Evolutionary conservation across 2,888 invertebrate species (phyloP).

Genomic region (Cataglyphis livida): DNA sequence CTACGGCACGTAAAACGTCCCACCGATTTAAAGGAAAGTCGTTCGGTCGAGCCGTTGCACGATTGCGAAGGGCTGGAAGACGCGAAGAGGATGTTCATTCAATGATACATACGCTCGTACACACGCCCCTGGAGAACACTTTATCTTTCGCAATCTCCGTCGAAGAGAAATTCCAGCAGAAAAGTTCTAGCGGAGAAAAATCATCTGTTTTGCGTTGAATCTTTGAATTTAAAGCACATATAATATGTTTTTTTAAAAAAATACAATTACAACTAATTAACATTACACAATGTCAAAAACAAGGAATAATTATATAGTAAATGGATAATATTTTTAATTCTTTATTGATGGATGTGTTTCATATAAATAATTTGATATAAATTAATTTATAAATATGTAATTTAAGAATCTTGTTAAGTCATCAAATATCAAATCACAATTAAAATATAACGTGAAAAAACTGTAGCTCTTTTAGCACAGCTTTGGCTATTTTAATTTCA

Average conservation of each 20-base stretch:
- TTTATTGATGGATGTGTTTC: background rate
- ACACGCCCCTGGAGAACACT: background rate
- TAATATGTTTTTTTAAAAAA: background rate
- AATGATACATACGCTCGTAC: background rate
- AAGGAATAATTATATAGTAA: background rate
- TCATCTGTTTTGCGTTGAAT: background rate
- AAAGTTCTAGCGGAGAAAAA: background rate
- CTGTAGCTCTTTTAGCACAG: background rate
- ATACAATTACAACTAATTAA: background rate
- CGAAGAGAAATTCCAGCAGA: background rate
- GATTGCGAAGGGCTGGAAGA: conserved; percentile 32
- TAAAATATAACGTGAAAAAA: background rate
- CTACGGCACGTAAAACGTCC: conserved; percentile 68
- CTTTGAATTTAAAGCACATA: background rate
- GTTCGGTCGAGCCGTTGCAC: conserved; percentile 49
- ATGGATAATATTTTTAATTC: background rate
- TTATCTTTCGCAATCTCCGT: background rate
- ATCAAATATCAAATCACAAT: background rate
- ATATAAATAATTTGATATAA: background rate
- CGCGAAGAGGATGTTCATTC: conserved; percentile 36
- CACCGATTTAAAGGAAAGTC: conserved; percentile 72
- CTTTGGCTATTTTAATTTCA: conserved; percentile 32
- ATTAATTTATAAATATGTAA: background rate
- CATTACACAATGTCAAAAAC: background rate
- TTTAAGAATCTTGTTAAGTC: background rate